Evolutionary conservation across 2,888 invertebrate genomes (phyloP).

Genomic region (Stegana nigrithorax): DNA sequence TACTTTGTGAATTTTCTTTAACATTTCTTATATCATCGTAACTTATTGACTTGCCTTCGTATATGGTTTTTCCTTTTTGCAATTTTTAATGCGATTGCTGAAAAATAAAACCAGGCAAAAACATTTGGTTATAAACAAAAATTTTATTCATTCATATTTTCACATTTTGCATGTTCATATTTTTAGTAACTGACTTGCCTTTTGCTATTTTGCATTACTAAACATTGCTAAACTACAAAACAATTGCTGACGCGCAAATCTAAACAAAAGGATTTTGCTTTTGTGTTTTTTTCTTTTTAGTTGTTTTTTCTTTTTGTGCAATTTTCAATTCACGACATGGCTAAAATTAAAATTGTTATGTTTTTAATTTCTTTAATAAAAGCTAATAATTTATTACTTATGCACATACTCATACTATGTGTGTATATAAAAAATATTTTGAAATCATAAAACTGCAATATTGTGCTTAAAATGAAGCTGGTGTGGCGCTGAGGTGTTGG

Average conservation of each 20-base stretch:
- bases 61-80: too few relatives aligned
- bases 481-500: not conserved
- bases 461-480: not conserved
- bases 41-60: too few relatives aligned
- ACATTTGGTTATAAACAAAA: conserved; percentile 3
- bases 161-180: not conserved
- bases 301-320: not conserved
- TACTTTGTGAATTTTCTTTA: too few relatives aligned
- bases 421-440: not conserved
- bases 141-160: not conserved
- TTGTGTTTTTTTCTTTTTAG: not conserved
- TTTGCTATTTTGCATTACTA: not conserved
- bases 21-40: too few relatives aligned
- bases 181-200: not conserved
- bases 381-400: too few relatives aligned
- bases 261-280: conserved; percentile 2
- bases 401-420: too few relatives aligned
- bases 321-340: not conserved
- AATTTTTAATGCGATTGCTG: too few relatives aligned
- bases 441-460: not conserved
- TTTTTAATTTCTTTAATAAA: too few relatives aligned
- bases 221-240: conserved; percentile 16
- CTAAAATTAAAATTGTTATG: too few relatives aligned
- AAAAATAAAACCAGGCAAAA: too few relatives aligned
- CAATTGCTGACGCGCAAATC: conserved; percentile 5